Conservation (phyloP, 2,797 vertebrate genomes). For the Pelochelys cantorii region DNA sequence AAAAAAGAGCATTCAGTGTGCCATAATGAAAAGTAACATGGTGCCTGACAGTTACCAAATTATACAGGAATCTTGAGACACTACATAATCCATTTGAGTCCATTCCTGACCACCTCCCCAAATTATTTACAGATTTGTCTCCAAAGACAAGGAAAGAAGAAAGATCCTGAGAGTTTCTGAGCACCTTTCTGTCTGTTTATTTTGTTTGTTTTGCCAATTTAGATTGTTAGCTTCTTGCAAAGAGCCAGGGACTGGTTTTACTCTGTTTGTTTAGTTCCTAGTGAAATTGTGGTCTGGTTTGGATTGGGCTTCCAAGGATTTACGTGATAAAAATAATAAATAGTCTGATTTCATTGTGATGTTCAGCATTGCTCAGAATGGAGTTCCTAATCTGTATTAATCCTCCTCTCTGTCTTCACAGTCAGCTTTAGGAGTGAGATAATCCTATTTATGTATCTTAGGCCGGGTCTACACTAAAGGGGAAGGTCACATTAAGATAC, state of each 20-base stretch:
- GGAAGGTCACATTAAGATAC: too few species aligned
- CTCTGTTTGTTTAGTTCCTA: not conserved
- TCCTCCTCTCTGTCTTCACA: not conserved
- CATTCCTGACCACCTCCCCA: not conserved
- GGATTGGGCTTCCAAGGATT: not conserved
- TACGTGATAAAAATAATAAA: slow-evolving; percentile 31
- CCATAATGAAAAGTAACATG: slow-evolving; percentile 18
- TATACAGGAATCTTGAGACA: slow-evolving; percentile 1
- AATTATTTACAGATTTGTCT: not conserved
- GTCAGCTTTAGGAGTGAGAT: not conserved
- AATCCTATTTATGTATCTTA: not conserved
- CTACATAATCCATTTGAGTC: slow-evolving; percentile 36
- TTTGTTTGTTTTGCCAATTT: not conserved
- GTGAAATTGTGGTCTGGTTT: not conserved
- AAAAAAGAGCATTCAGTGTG: slow-evolving; percentile 9
- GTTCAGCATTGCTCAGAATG: not conserved
- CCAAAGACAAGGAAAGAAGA: not conserved
- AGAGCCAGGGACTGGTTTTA: not conserved
- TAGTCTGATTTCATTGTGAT: not conserved
- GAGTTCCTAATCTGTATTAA: not conserved
- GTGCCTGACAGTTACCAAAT: slow-evolving; percentile 3
- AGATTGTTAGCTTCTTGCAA: slow-evolving; percentile 13
- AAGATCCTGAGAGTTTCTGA: not conserved
- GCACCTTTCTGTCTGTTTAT: slow-evolving; percentile 12
- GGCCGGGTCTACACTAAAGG: too few species aligned